Conservation (phyloP, 2,113 vertebrate genomes). For the Lophotis ruficrista region DNA sequence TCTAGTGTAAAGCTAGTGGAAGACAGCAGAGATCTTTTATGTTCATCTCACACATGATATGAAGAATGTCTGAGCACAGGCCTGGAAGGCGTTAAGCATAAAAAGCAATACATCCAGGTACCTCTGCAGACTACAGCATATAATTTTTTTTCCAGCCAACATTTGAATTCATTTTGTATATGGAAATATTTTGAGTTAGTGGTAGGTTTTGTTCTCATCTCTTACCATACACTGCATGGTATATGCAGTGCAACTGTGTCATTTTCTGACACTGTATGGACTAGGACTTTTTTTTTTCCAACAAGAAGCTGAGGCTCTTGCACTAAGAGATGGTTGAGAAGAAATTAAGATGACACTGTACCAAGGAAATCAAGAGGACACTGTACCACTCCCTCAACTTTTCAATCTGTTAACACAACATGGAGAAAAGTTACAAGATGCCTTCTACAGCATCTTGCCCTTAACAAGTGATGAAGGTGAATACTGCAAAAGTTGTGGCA, state of each 20-base stretch:
- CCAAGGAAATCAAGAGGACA: neutral
- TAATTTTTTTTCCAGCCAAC: neutral
- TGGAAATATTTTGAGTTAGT: neutral
- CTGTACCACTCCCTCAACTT: neutral
- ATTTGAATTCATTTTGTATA: neutral
- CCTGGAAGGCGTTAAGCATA: neutral
- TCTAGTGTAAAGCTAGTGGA: neutral
- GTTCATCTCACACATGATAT: neutral
- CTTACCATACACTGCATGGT: neutral
- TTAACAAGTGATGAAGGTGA: neutral
- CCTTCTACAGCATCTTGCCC: neutral
- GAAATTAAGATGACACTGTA: neutral
- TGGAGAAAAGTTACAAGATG: neutral
- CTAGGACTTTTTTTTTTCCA: neutral
- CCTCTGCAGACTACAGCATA: neutral
- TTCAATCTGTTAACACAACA: neutral
- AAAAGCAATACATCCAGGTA: neutral
- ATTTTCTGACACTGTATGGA: neutral
- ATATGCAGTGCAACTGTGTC: neutral
- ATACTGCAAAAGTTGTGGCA: neutral
- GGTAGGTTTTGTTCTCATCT: neutral
- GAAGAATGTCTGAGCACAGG: neutral
- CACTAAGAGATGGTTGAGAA: neutral
- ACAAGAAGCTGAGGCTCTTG: neutral
- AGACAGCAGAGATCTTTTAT: neutral